Conservation (phyloP, 2,797 vertebrate species). For the Natrix natrix region DNA sequence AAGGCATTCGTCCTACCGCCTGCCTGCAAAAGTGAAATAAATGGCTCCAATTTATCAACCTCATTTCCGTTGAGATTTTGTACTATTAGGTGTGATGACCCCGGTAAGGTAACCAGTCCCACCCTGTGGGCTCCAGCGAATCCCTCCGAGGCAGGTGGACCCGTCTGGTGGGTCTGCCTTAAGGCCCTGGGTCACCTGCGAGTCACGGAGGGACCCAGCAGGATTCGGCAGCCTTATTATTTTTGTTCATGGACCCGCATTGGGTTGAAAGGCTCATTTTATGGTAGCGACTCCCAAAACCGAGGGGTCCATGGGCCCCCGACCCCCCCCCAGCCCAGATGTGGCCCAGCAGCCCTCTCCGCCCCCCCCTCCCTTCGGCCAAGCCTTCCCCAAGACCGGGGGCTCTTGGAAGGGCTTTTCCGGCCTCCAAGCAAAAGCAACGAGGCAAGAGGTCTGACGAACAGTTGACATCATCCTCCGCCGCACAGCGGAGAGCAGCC, state of each 20-base stretch:
- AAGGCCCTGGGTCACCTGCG: too few relatives aligned
- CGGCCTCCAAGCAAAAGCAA: neutral
- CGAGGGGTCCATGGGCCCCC: neutral
- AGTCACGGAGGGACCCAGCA: neutral
- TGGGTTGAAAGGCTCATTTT: neutral
- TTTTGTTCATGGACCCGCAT: neutral
- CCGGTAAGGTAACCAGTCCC: neutral
- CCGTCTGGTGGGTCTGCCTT: neutral
- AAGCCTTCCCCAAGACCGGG: neutral
- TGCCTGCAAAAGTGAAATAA: neutral
- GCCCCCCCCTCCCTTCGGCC: neutral
- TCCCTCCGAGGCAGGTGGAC: neutral
- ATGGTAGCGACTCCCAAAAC: too few relatives aligned
- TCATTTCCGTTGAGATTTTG: neutral
- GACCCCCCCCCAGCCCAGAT: neutral
- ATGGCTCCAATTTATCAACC: neutral
- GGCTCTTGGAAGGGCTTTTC: neutral
- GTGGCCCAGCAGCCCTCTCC: neutral
- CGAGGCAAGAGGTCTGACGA: neutral
- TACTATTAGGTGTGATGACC: neutral
- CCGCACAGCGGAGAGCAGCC: too few relatives aligned
- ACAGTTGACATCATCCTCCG: neutral
- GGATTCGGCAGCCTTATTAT: neutral
- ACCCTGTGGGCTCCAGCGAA: neutral
- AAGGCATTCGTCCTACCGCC: neutral